Percentiles rank a stretch among this genome's conserved stretches.
These are phyloP conservation scores for Phymatocera aterrima DNA, from an alignment of 2,888 invertebrate genomes.

Conservation along the genomic window DNA sequence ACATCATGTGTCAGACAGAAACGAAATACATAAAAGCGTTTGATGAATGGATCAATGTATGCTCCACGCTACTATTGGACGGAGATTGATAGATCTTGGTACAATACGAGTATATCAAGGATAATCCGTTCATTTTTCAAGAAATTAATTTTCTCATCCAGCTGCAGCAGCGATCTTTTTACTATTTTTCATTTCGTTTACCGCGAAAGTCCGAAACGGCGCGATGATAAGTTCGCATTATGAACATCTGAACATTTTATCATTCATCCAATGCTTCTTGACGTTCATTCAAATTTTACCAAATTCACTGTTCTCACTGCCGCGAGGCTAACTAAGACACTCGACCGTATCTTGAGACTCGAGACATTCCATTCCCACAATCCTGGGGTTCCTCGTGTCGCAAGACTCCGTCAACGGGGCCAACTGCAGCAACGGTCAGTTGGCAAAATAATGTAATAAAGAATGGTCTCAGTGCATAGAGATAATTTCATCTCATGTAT, in stretches of 20 bases:
- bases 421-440: constrained; percentile 5
- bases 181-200: too few relatives aligned
- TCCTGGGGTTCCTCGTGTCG: constrained; percentile 32
- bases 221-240: background rate
- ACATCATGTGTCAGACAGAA: background rate
- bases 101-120: too few relatives aligned
- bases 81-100: too few relatives aligned
- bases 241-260: background rate
- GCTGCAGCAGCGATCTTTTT: too few relatives aligned
- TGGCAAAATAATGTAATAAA: constrained; percentile 11
- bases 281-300: constrained; percentile 32
- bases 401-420: constrained; percentile 10
- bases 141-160: constrained; percentile 5
- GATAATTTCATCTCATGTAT: background rate
- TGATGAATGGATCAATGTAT: background rate
- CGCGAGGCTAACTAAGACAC: constrained; percentile 9
- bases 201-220: background rate
- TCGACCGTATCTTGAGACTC: background rate
- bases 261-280: background rate
- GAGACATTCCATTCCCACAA: constrained; percentile 44
- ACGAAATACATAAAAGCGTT: background rate
- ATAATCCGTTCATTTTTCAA: too few relatives aligned
- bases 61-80: background rate
- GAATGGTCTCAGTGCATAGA: background rate
- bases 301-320: constrained; percentile 7